Evolutionary conservation across 1,140 invertebrate species (phyloP).

Genomic region (Lamellibrachia luymesi): DNA sequence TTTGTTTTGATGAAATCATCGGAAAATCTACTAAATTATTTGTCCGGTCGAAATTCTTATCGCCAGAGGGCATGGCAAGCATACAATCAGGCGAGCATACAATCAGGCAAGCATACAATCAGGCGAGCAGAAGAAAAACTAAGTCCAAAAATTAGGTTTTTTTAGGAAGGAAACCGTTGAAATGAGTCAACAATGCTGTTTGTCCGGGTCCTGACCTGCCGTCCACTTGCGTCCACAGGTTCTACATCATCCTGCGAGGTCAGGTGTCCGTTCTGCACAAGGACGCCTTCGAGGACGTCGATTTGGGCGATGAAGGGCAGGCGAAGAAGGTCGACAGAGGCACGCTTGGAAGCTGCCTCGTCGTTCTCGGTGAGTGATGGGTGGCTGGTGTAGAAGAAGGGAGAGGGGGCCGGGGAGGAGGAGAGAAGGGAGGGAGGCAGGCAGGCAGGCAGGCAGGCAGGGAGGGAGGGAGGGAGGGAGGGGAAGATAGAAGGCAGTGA

Average conservation of each 20-base stretch:
- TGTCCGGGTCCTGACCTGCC: background rate
- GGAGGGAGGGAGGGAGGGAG: background rate
- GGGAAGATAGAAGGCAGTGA: too few species aligned
- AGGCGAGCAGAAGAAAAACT: too few species aligned
- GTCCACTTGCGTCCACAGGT: background rate
- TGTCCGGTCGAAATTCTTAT: too few species aligned
- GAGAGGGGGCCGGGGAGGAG: background rate
- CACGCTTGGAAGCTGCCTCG: conserved; percentile 12
- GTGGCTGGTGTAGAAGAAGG: background rate
- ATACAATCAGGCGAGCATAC: too few species aligned
- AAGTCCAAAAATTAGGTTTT: too few species aligned
- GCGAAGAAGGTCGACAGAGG: background rate
- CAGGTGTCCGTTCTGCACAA: conserved; percentile 18
- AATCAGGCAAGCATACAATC: too few species aligned
- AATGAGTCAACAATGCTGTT: too few species aligned
- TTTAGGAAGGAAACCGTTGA: too few species aligned
- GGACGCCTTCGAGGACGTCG: conserved; percentile 19
- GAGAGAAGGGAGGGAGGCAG: background rate
- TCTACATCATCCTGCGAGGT: conserved; percentile 23
- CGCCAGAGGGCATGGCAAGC: too few species aligned
- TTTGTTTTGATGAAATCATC: too few species aligned
- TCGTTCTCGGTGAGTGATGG: background rate
- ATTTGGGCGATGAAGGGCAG: conserved; percentile 15
- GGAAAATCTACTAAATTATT: too few species aligned
- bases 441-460: background rate